phyloP scores from a whole-genome alignment of 2,797 vertebrate genomes.

The Sebastes trivittatus region DNA sequence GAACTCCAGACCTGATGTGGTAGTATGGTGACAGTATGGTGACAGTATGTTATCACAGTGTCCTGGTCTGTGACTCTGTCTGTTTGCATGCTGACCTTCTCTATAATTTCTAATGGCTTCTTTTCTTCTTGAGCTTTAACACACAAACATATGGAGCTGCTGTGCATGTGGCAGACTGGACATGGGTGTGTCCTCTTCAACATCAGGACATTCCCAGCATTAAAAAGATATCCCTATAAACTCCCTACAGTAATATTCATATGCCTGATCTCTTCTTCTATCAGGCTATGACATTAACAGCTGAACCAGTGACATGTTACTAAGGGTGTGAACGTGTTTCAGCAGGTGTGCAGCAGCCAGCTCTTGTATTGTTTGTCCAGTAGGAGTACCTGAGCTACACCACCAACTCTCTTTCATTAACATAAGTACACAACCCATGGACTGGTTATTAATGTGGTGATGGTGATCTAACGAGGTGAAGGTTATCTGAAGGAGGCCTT shows the following conservation, averaged over 20 bases:
- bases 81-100: background rate
- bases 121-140: background rate
- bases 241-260: background rate
- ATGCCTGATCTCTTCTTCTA: background rate
- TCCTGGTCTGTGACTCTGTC: background rate
- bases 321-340: background rate
- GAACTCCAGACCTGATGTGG: too few species aligned
- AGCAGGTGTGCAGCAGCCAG: background rate
- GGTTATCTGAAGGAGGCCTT: constrained; percentile 55
- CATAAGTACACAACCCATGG: rapidly evolving
- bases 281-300: too few species aligned
- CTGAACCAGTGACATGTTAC: background rate
- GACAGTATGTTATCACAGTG: background rate
- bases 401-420: background rate
- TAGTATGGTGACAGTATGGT: background rate
- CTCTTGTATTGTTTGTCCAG: constrained; percentile 2
- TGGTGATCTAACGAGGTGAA: background rate
- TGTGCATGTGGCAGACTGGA: background rate
- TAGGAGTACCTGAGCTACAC: constrained; percentile 4
- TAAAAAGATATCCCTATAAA: background rate
- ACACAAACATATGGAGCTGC: background rate
- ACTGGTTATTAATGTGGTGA: background rate
- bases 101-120: background rate
- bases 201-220: background rate
- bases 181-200: constrained; percentile 38